phyloP scores from a whole-genome alignment of 1,140 invertebrate species.

The Mesaphorura yosii region DNA sequence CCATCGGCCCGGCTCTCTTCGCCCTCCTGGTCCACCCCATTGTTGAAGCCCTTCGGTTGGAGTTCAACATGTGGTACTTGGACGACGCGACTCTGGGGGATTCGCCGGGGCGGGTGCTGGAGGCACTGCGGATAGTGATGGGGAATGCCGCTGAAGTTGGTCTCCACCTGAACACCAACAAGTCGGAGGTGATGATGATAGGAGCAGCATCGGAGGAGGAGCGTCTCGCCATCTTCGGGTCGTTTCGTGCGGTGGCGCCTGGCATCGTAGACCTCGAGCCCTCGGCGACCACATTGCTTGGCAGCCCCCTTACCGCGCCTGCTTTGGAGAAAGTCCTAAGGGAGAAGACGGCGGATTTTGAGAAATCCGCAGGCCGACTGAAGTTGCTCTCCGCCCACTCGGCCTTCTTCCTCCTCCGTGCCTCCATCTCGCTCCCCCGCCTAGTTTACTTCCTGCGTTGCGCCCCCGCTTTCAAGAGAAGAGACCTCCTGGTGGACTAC shows the following conservation, averaged over 20 bases:
- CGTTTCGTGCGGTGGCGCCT: neutral
- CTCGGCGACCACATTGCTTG: neutral
- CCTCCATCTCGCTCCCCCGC: neutral
- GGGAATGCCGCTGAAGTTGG: too few species aligned
- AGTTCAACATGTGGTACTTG: neutral
- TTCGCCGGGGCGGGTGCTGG: too few species aligned
- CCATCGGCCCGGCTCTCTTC: neutral
- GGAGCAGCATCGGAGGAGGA: too few species aligned
- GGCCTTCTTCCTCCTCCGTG: constrained; percentile 2
- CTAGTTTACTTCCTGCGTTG: neutral
- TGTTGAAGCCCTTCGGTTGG: neutral
- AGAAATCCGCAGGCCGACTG: neutral
- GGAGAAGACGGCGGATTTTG: neutral
- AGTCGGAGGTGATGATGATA: too few species aligned
- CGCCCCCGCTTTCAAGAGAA: neutral
- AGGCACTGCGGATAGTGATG: too few species aligned
- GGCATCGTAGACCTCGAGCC: neutral
- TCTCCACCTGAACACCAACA: too few species aligned
- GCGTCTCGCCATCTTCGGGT: too few species aligned
- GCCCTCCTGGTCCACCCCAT: neutral
- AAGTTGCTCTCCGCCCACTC: neutral
- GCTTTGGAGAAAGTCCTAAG: neutral
- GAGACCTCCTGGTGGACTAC: neutral
- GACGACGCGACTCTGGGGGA: neutral
- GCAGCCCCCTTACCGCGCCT: neutral